Evolutionary conservation across 1,140 invertebrate genomes (phyloP).

Genomic region (Trachelipus rathkii): DNA sequence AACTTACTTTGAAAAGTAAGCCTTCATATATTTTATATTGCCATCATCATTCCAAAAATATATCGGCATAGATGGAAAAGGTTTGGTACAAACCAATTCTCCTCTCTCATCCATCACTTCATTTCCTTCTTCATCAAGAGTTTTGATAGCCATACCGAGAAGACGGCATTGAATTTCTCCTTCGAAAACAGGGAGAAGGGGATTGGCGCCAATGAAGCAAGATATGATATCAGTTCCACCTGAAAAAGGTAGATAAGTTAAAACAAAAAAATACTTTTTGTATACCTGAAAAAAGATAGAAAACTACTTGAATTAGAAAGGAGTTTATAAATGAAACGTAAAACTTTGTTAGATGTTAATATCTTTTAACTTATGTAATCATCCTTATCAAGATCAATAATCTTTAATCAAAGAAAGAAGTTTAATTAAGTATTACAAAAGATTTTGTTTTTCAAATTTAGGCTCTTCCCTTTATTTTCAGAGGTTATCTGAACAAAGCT

Average conservation of each 20-base stretch:
- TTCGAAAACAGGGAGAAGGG: slow-evolving; percentile 55
- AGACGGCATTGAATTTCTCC: slow-evolving; percentile 58
- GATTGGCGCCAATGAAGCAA: slow-evolving; percentile 59
- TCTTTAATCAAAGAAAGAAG: no score
- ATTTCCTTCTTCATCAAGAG: slow-evolving; percentile 53
- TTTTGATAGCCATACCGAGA: slow-evolving; percentile 54
- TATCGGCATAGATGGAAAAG: slow-evolving; percentile 61
- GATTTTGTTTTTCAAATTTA: no score
- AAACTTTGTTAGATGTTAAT: no score
- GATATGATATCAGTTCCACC: slow-evolving; percentile 62
- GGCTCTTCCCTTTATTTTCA: no score
- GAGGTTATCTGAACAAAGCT: no score
- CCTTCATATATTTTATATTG: slow-evolving; percentile 55
- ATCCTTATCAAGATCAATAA: no score
- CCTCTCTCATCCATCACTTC: slow-evolving; percentile 55
- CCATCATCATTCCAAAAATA: slow-evolving; percentile 59
- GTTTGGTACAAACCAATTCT: slow-evolving; percentile 59
- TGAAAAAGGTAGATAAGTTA: slow-evolving; percentile 35
- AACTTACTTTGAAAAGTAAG: slow-evolving; percentile 55
- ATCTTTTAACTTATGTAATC: no score
- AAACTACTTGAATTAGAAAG: no score
- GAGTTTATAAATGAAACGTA: no score
- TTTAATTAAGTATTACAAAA: no score
- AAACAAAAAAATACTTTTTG: no score
- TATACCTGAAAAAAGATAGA: no score